Evolutionary conservation across 92 coral and sea anemone species (phyloP), one percentile per base, ranked within the genome.

Genomic region (Palythoa grandis): DNA sequence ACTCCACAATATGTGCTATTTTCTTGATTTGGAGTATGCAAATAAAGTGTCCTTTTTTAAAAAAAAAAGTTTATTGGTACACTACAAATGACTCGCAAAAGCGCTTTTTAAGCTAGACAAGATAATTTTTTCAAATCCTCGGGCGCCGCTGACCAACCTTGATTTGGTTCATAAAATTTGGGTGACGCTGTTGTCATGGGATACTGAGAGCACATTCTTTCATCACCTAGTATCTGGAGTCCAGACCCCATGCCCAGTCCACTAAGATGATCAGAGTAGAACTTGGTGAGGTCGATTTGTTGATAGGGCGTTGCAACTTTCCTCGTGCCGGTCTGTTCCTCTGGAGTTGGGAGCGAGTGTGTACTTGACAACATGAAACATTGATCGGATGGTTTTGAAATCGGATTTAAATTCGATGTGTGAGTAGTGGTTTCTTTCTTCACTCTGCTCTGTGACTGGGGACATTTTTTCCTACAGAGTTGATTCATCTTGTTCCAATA

Each of bases 231-330:
- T 24, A 52, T 38, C 37, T 20, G 83, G 20, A 63, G 11, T 4
- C 3, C 20, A 16, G 66, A 5, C 22, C 24, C 66, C 16, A 0
- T 16, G 14, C 50, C 70, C n/a, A 78, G 7, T 15, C 57, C 35
- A 19, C 72, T 15, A 19, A 11, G 72, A 39, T 50, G 54, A 78
- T 17, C 83, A 20, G 56, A 35, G 52, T 19, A 38, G 56, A 38
- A 25, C 83, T 29, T 78, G n/a, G 83, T 63, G 29, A 63, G 72
- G 39, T 78, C 83, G 11, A 78, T 60, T 61, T 78, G 83, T 61
- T 78, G 83, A 69, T 52, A 78, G 10, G 72, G 50, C 43, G 37
- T 4, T 2, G 70, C 3, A 29, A 23, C 9, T 4, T 78, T 68
- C 47, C 83, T 61, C 48, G 72, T 38, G 29, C 12, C 13, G 37